phyloP scores from a whole-genome alignment of 1,140 invertebrate species.

The Stegodyphus mimosarum region DNA sequence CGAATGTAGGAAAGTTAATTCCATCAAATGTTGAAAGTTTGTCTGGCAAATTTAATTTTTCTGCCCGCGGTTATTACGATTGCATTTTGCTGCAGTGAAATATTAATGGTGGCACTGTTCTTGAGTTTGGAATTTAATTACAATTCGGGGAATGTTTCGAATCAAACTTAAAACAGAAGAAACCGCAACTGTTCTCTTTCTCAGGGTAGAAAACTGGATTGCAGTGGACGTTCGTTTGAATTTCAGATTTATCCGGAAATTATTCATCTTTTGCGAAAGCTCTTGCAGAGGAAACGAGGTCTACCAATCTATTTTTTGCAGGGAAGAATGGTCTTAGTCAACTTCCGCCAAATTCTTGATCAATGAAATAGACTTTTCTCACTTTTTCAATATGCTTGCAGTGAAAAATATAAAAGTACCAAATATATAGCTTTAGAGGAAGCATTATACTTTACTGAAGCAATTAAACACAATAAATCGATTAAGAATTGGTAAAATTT shows the following conservation, averaged over 20 bases:
- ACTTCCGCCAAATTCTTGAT: too few species aligned
- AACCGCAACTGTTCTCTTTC: slow-evolving; percentile 23
- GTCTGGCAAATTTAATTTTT: slow-evolving; percentile 21
- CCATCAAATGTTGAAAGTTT: slow-evolving; percentile 20
- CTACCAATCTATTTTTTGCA: too few species aligned
- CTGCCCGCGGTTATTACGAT: neutral
- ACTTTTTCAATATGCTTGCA: too few species aligned
- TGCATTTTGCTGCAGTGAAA: slow-evolving; percentile 3
- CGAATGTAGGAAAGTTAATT: slow-evolving; percentile 6
- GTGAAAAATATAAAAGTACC: too few species aligned
- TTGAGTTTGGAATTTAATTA: slow-evolving; percentile 19
- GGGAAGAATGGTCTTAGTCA: too few species aligned
- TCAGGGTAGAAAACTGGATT: neutral
- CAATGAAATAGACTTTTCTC: too few species aligned
- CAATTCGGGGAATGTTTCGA: neutral
- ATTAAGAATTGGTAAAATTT: too few species aligned
- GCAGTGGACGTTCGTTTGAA: slow-evolving; percentile 15
- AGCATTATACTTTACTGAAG: too few species aligned
- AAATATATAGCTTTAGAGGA: too few species aligned
- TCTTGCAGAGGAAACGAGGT: too few species aligned
- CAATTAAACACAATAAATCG: too few species aligned
- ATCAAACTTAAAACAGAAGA: slow-evolving; percentile 3
- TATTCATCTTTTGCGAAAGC: neutral
- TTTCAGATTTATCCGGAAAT: slow-evolving; percentile 23
- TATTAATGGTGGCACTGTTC: slow-evolving; percentile 10